A percentile compares a stretch with the other conserved stretches of the same genome.
These are phyloP conservation scores for Fukomys damarensis DNA, from an alignment of 2,113 vertebrate species.

Conservation along the genomic window DNA sequence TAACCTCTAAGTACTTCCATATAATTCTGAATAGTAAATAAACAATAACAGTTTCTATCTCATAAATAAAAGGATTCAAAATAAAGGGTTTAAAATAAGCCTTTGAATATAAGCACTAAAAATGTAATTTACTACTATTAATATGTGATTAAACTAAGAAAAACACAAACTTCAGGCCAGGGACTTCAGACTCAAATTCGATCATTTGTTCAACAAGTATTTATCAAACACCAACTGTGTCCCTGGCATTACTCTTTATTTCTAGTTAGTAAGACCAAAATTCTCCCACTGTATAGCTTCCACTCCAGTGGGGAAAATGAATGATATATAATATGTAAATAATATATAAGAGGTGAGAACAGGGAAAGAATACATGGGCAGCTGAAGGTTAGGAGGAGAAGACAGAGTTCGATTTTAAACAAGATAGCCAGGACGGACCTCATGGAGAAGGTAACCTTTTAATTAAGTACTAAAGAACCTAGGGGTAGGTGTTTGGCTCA, in stretches of 20 bases:
- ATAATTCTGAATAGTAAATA: not conserved
- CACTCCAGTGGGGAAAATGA: not conserved
- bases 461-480: not conserved
- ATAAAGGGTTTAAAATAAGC: not conserved
- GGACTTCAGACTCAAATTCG: not conserved
- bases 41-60: not conserved
- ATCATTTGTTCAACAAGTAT: conserved; percentile 15
- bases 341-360: not conserved
- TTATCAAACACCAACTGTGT: not conserved
- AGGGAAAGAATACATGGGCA: not conserved
- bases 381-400: not conserved
- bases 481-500: too few relatives aligned
- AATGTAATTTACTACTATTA: not conserved
- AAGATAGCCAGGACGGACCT: not conserved
- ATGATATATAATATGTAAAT: not conserved
- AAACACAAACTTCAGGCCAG: not conserved
- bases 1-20: not conserved
- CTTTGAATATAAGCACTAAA: conserved; percentile 28
- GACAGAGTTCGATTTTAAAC: not conserved
- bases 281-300: not conserved
- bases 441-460: not conserved
- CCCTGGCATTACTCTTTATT: not conserved
- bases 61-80: not conserved
- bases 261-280: not conserved
- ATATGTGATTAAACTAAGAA: not conserved